A percentile compares a stretch with the other conserved stretches of the same genome.
These are phyloP conservation scores for Prorops nasuta DNA, from an alignment of 1,140 invertebrate genomes.

Conservation along the genomic window DNA sequence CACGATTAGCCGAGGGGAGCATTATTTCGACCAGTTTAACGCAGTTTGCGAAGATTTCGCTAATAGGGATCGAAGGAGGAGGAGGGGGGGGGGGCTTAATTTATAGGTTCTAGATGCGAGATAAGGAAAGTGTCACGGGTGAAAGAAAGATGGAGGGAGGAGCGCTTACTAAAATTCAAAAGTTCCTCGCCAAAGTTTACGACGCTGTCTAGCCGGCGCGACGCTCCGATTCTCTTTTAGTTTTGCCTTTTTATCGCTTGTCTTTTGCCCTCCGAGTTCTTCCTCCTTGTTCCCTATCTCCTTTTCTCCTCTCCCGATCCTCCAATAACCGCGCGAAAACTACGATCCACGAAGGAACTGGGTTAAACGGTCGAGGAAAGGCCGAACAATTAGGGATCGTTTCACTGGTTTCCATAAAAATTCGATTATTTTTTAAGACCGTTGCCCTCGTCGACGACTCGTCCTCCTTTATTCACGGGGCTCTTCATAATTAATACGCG, in stretches of 20 bases:
- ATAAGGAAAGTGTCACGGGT: not conserved
- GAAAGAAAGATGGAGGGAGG: not conserved
- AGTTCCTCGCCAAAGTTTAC: slow-evolving; percentile 48
- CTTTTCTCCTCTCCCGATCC: slow-evolving; percentile 1
- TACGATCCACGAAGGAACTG: too few species aligned
- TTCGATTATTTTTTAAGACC: too few species aligned
- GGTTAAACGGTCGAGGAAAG: too few species aligned
- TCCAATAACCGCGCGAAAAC: too few species aligned
- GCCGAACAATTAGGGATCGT: too few species aligned
- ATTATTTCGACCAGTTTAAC: too few species aligned
- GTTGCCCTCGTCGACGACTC: too few species aligned
- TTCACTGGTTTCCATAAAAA: too few species aligned
- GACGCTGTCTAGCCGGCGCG: slow-evolving; percentile 49
- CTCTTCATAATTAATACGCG: too few species aligned
- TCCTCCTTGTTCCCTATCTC: slow-evolving; percentile 14
- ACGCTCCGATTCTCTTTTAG: slow-evolving; percentile 32
- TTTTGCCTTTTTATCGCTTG: slow-evolving; percentile 14
- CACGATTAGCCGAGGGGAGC: too few species aligned
- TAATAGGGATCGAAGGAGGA: slow-evolving; percentile 19
- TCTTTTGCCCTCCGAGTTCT: slow-evolving; percentile 12
- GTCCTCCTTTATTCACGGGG: too few species aligned
- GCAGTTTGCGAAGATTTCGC: slow-evolving; percentile 6
- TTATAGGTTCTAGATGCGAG: slow-evolving; percentile 35
- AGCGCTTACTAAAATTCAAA: slow-evolving; percentile 46
- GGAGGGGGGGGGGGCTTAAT: too few species aligned